Conservation (phyloP, 2,888 invertebrate genomes). For the Cremastinae sp. region DNA sequence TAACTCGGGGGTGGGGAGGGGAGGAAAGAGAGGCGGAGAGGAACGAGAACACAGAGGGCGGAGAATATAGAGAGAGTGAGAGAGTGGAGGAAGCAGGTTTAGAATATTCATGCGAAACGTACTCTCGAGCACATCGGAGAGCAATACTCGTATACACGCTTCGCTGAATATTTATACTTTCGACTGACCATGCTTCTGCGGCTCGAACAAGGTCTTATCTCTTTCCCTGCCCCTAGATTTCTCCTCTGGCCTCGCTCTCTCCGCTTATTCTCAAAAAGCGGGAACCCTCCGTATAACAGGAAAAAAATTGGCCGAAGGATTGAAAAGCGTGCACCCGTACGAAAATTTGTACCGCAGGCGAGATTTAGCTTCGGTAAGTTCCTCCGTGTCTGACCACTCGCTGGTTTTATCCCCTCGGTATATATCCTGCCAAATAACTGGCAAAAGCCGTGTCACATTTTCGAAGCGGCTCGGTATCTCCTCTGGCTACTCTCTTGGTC, state of each 20-base stretch:
- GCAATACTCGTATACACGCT: conserved; percentile 41
- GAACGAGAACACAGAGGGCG: no score
- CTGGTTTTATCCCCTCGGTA: no score
- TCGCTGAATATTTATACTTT: conserved; percentile 62
- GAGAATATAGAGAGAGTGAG: no score
- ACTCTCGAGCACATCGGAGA: conserved; percentile 14
- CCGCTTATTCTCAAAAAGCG: conserved; percentile 46
- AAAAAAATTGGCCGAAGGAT: conserved; percentile 10
- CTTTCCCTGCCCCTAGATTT: conserved; percentile 53
- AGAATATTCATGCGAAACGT: conserved; percentile 56
- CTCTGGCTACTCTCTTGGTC: not conserved
- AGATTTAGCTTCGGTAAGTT: no score
- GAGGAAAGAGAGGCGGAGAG: conserved; percentile 10
- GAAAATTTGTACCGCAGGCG: no score
- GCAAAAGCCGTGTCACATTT: not conserved
- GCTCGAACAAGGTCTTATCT: conserved; percentile 57
- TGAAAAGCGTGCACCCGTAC: not conserved
- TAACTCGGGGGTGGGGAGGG: no score
- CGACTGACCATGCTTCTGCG: conserved; percentile 43
- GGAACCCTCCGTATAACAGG: conserved; percentile 30
- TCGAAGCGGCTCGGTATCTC: not conserved
- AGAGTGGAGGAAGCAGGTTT: no score
- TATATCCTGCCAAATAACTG: not conserved
- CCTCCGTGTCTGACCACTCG: no score
- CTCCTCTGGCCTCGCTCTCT: conserved; percentile 32